Evolutionary conservation across 2,888 invertebrate species (phyloP).

Genomic region (Sinohyriopsis cumingii): DNA sequence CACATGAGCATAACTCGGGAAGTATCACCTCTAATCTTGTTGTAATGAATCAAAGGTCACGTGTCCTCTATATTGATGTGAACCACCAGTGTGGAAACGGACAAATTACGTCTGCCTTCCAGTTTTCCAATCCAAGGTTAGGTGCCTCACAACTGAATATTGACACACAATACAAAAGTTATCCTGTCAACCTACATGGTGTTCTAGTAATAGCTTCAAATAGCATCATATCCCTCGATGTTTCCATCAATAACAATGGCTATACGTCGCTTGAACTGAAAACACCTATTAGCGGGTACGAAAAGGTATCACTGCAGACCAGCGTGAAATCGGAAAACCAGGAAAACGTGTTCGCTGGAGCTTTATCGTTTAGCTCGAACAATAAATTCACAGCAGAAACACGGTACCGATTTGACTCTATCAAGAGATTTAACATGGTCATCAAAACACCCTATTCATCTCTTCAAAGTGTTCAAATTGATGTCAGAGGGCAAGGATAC

Average conservation of each 20-base stretch:
- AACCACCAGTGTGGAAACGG: conserved; percentile 44
- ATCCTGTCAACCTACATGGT: too few species aligned
- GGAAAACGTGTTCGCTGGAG: too few species aligned
- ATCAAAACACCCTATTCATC: conserved; percentile 27
- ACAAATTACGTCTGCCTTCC: conserved; percentile 29
- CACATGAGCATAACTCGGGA: too few species aligned
- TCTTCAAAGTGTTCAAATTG: conserved; percentile 9
- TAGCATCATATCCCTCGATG: conserved; percentile 2
- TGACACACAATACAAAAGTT: conserved; percentile 26
- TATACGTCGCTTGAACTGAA: neutral
- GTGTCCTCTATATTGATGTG: conserved; percentile 27
- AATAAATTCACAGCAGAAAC: conserved; percentile 16
- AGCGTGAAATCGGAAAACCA: too few species aligned
- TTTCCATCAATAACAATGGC: conserved; percentile 25
- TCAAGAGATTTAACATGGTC: conserved; percentile 22
- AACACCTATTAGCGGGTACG: neutral
- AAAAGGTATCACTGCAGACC: conserved; percentile 23
- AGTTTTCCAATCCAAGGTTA: conserved; percentile 14
- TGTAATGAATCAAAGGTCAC: too few species aligned
- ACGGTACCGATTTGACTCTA: conserved; percentile 17
- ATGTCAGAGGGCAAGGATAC: conserved; percentile 6
- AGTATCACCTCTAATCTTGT: too few species aligned
- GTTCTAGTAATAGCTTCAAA: too few species aligned
- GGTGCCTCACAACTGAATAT: conserved; percentile 26
- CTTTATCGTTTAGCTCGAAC: too few species aligned